Evolutionary conservation across 2,113 vertebrate species (phyloP), one percentile per base, ranked within the genome.

Genomic region (Paratilapia polleni): DNA sequence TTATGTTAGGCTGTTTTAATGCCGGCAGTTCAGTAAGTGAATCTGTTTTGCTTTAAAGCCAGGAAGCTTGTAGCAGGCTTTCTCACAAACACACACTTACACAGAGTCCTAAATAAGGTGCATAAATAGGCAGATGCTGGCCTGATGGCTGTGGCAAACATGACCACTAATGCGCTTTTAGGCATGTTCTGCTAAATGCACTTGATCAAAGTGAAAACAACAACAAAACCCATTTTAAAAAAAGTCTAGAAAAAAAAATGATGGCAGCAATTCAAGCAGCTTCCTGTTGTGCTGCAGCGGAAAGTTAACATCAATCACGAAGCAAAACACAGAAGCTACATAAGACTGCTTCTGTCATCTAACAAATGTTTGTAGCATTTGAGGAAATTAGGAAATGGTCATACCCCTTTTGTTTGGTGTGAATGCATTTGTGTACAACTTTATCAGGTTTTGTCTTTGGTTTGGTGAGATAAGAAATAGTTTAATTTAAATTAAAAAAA

Each of bases 111-210:
- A 66, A 76, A 52, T 62, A 78, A 81, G 1, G 15, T 81, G 60
- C 78, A 80, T 41, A 11, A 52, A 49, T 24, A 60, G 52, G 38
- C 81, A 80, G 75, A 88, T 68, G 74, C 77, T 84, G 74, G 82
- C 43, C 36, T 52, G 9, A 81, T 26, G 22, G 2, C 56, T 63
- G 59, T 24, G 34, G 9, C 77, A 31, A 58, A 78, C 15, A 24
- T 1, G 0, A 54, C 43, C 31, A 34, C 31, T 68, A 61, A 82
- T 57, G 77, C 20, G 43, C 82, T 83, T 78, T 77, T 56, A 66
- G 6, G 24, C 54, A 64, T 5, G 57, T 38, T 84, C 52, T 43
- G 22, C 47, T 75, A 13, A 82, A 86, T 62, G 8, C 28, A 77
- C 58, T 28, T 1, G 0, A 49, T 82, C 34, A 77, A 82, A 78